Evolutionary conservation across 1,140 invertebrate species (phyloP).

Genomic region (Sminthurinus signatus): DNA sequence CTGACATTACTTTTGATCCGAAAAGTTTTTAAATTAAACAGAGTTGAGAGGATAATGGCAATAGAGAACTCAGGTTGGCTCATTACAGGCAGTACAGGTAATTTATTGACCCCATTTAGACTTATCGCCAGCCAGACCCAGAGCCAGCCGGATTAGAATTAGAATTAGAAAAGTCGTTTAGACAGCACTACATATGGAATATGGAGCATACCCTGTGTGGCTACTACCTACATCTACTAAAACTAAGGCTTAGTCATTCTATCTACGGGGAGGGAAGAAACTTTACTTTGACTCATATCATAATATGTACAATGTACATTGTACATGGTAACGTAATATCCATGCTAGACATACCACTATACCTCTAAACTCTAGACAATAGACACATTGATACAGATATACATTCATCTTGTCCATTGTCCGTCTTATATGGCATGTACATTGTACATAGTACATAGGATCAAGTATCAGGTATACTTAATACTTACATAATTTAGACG

Average conservation of each 20-base stretch:
- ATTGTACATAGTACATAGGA: neutral
- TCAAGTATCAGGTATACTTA: no score
- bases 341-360: no score
- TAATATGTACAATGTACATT: no score
- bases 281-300: no score
- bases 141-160: conserved; percentile 27
- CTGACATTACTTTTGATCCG: conserved; percentile 10
- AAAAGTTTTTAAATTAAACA: conserved; percentile 39
- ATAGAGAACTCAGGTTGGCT: conserved; percentile 28
- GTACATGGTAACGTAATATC: no score
- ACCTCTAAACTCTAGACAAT: neutral
- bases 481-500: no score
- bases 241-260: no score
- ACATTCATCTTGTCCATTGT: neutral
- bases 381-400: neutral
- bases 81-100: conserved; percentile 40
- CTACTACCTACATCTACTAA: no score
- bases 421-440: neutral
- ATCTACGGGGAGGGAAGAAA: no score
- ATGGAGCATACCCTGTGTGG: no score
- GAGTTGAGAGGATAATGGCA: conserved; percentile 31
- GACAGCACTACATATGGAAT: neutral
- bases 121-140: no score
- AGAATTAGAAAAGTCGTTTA: conserved; percentile 30
- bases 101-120: conserved; percentile 37